phyloP scores from a whole-genome alignment of 2,888 invertebrate species.

The Drosophila peninsularis region DNA sequence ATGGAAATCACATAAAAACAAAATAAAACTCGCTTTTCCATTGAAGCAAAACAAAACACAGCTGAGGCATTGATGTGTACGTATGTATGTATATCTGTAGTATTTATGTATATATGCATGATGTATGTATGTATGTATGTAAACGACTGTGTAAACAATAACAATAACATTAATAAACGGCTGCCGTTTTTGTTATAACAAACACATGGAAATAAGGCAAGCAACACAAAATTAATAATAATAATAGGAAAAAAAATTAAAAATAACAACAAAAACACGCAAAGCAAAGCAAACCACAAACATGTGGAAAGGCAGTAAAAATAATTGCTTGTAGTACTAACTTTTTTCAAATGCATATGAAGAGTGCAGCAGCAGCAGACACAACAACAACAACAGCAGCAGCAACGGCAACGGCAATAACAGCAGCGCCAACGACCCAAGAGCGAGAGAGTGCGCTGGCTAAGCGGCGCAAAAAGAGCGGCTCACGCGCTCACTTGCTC shows the following conservation, averaged over 20 bases:
- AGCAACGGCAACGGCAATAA: slow-evolving; percentile 24
- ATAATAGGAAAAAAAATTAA: background rate
- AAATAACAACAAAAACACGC: slow-evolving; percentile 9
- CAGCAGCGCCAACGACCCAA: slow-evolving; percentile 15
- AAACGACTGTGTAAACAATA: slow-evolving; percentile 31
- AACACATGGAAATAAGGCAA: slow-evolving; percentile 14
- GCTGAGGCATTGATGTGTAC: background rate
- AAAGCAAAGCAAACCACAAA: slow-evolving; percentile 22
- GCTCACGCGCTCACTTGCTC: slow-evolving; percentile 21
- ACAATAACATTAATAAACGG: slow-evolving; percentile 33
- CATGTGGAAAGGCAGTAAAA: slow-evolving; percentile 14
- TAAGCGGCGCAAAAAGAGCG: slow-evolving; percentile 25
- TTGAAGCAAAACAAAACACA: slow-evolving; percentile 13
- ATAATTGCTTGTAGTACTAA: slow-evolving; percentile 46
- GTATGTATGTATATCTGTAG: slow-evolving; percentile 1
- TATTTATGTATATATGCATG: background rate
- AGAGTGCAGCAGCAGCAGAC: slow-evolving; percentile 24
- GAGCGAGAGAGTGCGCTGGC: slow-evolving; percentile 36
- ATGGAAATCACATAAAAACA: background rate
- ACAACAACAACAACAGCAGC: slow-evolving; percentile 6
- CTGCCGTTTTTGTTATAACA: slow-evolving; percentile 22
- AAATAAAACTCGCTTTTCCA: slow-evolving; percentile 11
- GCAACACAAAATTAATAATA: slow-evolving; percentile 7
- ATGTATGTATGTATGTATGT: slow-evolving; percentile 9
- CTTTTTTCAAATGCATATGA: slow-evolving; percentile 42